Conservation (phyloP, 2,797 vertebrate genomes). For the Myiothlypis coronata region DNA sequence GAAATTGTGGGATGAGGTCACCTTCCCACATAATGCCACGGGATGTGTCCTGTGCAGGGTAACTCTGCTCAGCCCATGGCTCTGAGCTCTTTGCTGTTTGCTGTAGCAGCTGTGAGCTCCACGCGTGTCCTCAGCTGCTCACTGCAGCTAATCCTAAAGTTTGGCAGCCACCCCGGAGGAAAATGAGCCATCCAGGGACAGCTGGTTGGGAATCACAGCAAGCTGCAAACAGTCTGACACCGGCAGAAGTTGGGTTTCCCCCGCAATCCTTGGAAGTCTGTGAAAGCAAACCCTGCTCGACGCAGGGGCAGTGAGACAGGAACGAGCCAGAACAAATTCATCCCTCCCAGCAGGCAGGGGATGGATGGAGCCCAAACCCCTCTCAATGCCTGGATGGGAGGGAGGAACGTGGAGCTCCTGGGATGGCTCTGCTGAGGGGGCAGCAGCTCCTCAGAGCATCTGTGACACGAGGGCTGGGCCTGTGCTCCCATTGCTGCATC, state of each 20-base stretch:
- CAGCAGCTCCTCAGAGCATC: background rate
- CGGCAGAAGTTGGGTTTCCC: background rate
- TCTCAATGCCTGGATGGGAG: fast-evolving
- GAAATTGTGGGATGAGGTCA: background rate
- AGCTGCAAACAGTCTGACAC: conserved; percentile 22
- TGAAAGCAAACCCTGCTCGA: background rate
- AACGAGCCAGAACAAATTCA: fast-evolving
- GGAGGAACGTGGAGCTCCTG: background rate
- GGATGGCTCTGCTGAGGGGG: background rate
- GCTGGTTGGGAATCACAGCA: conserved; percentile 17
- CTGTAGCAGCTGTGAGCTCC: background rate
- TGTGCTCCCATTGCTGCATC: background rate
- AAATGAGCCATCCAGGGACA: conserved; percentile 37
- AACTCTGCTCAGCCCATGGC: background rate
- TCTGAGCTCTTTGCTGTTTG: background rate
- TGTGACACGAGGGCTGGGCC: background rate
- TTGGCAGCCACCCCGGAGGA: background rate
- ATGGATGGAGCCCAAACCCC: background rate
- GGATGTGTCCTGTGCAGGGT: background rate
- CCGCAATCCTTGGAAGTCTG: background rate
- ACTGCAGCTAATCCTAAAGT: background rate
- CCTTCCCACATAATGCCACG: background rate
- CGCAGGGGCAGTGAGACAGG: fast-evolving
- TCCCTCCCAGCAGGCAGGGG: background rate
- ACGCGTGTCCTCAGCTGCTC: background rate